Evolutionary conservation across 2,797 vertebrate genomes (phyloP), one percentile per base, ranked within the genome.

Genomic region (Tarsius wallacei): DNA sequence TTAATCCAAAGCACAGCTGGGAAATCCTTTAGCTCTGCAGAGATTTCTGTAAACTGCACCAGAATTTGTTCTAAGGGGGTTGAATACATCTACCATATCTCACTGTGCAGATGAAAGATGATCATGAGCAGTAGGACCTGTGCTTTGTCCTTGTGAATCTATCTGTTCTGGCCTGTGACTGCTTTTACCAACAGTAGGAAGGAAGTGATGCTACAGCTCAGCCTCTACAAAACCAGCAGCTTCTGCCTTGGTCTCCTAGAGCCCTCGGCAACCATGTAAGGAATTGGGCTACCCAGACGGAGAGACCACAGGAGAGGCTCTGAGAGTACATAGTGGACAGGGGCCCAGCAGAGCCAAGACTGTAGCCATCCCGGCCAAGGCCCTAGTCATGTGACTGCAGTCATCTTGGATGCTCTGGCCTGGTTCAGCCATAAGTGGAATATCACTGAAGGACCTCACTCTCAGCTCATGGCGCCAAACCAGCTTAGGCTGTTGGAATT

Each of bases 41-140:
- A 93, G 22, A 51, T 21, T 87, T 92, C 68, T 68, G 13, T 68
- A 86, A 87, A 82, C 12, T 74, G 24, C 68, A 57, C 53, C 16
- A 61, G 53, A 53, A 31, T 15, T 47, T 28, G n/a, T n/a, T 21
- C 16, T 28, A 77, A 78, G 33, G 53, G 24, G 26, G 57, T 0
- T 0, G 1, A 55, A 0, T 12, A 3, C 47, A 17, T 68, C 36
- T 28, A 36, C 0, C 31, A 19, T 19, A 42, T 13, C 36, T 76
- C 47, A 36, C 17, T 66, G 3, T 21, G 28, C 36, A n/a, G 2
- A 57, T 53, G 47, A 36, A 64, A 94, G 71, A 24, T 24, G 87
- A 21, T 17, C 24, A 15, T 61, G 61, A 70, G 59, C 77, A 94
- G 36, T 7, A 8, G n/a, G 36, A 22, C 26, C 42, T 9, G 1